phyloP scores from a whole-genome alignment of 2,888 invertebrate species.

The Leptarthrus brevirostris region DNA sequence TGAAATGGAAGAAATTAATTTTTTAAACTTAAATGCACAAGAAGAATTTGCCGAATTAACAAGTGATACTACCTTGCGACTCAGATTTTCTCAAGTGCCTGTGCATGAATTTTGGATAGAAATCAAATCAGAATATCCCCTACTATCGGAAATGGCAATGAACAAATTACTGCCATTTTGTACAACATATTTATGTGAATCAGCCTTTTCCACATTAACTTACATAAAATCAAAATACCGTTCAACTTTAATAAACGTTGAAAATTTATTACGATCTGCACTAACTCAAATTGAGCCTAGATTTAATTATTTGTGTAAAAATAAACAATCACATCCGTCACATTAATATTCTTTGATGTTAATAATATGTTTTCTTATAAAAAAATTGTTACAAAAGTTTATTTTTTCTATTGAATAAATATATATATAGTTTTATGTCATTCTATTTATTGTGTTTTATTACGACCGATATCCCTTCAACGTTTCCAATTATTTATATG shows the following conservation, averaged over 20 bases:
- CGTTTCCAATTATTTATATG: too few relatives aligned
- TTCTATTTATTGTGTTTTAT: too few relatives aligned
- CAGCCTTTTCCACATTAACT: constrained; percentile 9
- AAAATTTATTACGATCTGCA: constrained; percentile 13
- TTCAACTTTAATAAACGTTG: constrained; percentile 20
- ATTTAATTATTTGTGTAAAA: constrained; percentile 23
- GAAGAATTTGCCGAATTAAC: constrained; percentile 17
- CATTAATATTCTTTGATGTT: constrained; percentile 7
- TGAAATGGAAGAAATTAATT: constrained; percentile 2
- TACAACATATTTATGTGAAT: constrained; percentile 25
- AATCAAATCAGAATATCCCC: constrained; percentile 17
- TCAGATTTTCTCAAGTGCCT: constrained; percentile 2
- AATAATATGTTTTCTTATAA: not conserved
- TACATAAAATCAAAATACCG: constrained; percentile 22
- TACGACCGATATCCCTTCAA: too few relatives aligned
- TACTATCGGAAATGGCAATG: constrained; percentile 5
- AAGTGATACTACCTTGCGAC: constrained; percentile 5
- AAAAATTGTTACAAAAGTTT: too few relatives aligned
- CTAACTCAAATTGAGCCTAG: constrained; percentile 2
- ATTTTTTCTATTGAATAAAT: too few relatives aligned
- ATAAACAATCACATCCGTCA: constrained; percentile 9
- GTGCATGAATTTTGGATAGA: constrained; percentile 9
- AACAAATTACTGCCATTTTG: not conserved
- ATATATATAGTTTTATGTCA: too few relatives aligned
- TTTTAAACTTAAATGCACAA: not conserved